Evolutionary conservation across 2,113 vertebrate genomes (phyloP).

Genomic region (Epinephelus moara): DNA sequence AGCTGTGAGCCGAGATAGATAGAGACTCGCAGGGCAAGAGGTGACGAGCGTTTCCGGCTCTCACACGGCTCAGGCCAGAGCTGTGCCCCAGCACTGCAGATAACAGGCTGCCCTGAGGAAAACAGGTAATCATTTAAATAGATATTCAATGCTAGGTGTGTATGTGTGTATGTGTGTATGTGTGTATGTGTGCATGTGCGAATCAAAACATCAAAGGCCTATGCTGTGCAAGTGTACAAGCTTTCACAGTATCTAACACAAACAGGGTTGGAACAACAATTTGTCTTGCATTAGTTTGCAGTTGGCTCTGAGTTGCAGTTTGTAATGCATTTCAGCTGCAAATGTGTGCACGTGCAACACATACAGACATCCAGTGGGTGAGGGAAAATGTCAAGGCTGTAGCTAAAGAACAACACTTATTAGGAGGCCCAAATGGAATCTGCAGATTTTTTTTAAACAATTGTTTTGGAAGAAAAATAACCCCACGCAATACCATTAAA

Average conservation of each 20-base stretch:
- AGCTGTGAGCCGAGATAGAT: slow-evolving; percentile 68
- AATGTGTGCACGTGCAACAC: background rate
- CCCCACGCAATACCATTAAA: no score
- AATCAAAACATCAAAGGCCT: slow-evolving; percentile 47
- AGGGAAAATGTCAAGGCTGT: background rate
- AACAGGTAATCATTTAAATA: slow-evolving; percentile 64
- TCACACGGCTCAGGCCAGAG: slow-evolving; percentile 34
- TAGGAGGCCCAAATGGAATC: no score
- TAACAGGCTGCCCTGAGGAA: slow-evolving; percentile 59
- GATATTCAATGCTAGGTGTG: slow-evolving; percentile 9
- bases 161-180: slow-evolving; percentile 1
- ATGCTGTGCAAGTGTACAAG: slow-evolving; percentile 11
- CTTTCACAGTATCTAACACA: slow-evolving; percentile 18
- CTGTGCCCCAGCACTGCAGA: slow-evolving; percentile 42
- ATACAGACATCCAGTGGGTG: background rate
- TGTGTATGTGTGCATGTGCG: slow-evolving; percentile 6
- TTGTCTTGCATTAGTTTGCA: slow-evolving; percentile 24
- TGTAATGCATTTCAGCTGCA: background rate
- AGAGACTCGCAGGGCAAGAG: slow-evolving; percentile 52
- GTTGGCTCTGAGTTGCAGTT: background rate
- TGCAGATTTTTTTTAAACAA: no score
- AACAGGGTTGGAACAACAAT: slow-evolving; percentile 33
- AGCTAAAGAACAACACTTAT: background rate
- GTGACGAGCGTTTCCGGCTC: slow-evolving; percentile 68
- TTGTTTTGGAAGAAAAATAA: no score